These are phyloP conservation scores for Anarsia innoxiella DNA, from an alignment of 2,888 invertebrate species.

Conservation along the genomic window DNA sequence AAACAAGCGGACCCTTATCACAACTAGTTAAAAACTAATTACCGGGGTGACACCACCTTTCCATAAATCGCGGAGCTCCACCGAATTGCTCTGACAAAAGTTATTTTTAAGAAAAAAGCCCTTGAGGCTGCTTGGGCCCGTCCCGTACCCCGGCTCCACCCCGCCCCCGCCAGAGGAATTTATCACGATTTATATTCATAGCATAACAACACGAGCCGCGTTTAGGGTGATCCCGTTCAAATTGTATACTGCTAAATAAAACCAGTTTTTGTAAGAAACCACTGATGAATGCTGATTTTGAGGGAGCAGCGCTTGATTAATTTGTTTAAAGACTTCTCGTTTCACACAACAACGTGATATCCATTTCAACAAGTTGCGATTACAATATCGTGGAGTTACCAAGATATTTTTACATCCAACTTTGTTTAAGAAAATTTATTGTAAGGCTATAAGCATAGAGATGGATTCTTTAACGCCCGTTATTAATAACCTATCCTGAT, in stretches of 20 bases:
- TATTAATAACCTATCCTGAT: too few relatives aligned
- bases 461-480: too few relatives aligned
- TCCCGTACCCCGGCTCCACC: slow-evolving; percentile 33
- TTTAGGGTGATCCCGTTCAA: slow-evolving; percentile 66
- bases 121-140: slow-evolving; percentile 54
- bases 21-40: slow-evolving; percentile 76
- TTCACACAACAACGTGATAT: too few relatives aligned
- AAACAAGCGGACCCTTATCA: slow-evolving; percentile 70
- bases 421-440: too few relatives aligned
- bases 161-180: slow-evolving; percentile 61
- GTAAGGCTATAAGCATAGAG: too few relatives aligned
- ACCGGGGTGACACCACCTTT: slow-evolving; percentile 74
- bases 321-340: too few relatives aligned
- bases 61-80: slow-evolving; percentile 67
- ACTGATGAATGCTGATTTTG: slow-evolving; percentile 7
- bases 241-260: slow-evolving; percentile 57
- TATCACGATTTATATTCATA: slow-evolving; percentile 78
- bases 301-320: neutral
- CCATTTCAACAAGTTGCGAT: too few relatives aligned
- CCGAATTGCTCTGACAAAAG: slow-evolving; percentile 74
- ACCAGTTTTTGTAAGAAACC: slow-evolving; percentile 30
- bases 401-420: too few relatives aligned
- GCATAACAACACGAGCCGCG: slow-evolving; percentile 70
- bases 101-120: slow-evolving; percentile 76
- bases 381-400: too few relatives aligned